Evolutionary conservation across 2,888 invertebrate genomes (phyloP).

Genomic region (Eupithecia tripunctaria): DNA sequence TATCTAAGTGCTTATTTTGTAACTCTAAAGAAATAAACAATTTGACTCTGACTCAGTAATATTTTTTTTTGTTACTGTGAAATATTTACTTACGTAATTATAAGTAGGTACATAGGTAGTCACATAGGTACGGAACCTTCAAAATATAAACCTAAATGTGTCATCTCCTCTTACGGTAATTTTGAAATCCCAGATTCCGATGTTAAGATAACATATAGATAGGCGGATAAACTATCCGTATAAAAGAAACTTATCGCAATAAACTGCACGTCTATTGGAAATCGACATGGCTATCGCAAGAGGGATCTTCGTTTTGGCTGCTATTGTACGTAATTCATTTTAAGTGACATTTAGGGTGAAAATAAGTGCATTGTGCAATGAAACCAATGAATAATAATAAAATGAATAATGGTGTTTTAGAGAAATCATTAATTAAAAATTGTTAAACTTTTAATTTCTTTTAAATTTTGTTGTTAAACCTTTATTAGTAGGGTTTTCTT

Average conservation of each 20-base stretch:
- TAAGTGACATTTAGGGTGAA: background rate
- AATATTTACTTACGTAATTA: background rate
- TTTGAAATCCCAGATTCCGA: slow-evolving; percentile 17
- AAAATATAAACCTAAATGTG: background rate
- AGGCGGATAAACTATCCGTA: slow-evolving; percentile 33
- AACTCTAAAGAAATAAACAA: no score
- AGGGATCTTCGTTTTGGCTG: slow-evolving; percentile 22
- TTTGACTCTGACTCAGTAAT: no score
- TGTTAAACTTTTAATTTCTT: no score
- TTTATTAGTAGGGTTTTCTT: background rate
- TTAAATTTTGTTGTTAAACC: no score
- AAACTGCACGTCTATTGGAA: slow-evolving; percentile 20
- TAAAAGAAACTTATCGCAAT: slow-evolving; percentile 26
- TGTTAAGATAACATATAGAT: slow-evolving; percentile 34
- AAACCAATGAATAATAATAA: background rate
- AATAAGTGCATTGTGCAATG: background rate
- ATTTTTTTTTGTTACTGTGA: no score
- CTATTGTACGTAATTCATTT: slow-evolving; percentile 27
- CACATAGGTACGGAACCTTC: background rate
- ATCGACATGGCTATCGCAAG: slow-evolving; percentile 22
- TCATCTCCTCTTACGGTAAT: slow-evolving; percentile 6
- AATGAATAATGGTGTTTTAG: background rate
- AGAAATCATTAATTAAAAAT: no score
- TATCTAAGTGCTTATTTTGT: no score
- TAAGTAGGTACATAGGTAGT: background rate